A percentile compares a stretch with the other conserved stretches of the same genome.
These are phyloP conservation scores for Octodon degus DNA, from an alignment of 2,113 vertebrate species.

Conservation along the genomic window DNA sequence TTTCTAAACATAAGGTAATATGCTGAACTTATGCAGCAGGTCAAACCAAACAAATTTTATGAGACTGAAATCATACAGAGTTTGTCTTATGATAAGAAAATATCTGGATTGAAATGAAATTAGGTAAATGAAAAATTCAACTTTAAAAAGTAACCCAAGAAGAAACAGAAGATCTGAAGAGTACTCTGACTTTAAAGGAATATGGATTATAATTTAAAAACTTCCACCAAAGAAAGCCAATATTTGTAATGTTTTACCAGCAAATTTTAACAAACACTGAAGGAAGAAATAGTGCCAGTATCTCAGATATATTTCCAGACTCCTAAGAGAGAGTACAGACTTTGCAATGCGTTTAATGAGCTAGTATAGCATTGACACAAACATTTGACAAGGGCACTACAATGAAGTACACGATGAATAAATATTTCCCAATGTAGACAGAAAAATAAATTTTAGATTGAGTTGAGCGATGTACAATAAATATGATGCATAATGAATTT, in stretches of 20 bases:
- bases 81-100: background rate
- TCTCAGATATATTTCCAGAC: background rate
- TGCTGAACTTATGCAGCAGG: slow-evolving; percentile 10
- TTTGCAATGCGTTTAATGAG: background rate
- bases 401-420: background rate
- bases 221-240: background rate
- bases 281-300: background rate
- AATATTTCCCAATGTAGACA: background rate
- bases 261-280: background rate
- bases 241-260: background rate
- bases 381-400: background rate
- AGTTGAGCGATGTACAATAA: background rate
- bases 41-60: background rate
- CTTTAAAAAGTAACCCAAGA: background rate
- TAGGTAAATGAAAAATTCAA: slow-evolving; percentile 24
- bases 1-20: background rate
- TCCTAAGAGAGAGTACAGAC: background rate
- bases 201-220: background rate
- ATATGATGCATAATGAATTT: background rate
- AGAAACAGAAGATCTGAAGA: slow-evolving; percentile 28
- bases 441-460: background rate
- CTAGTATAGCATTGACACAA: background rate
- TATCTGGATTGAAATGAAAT: background rate
- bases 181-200: background rate
- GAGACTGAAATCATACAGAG: background rate